phyloP scores from a whole-genome alignment of 2,888 invertebrate species.

The Drepana falcataria region DNA sequence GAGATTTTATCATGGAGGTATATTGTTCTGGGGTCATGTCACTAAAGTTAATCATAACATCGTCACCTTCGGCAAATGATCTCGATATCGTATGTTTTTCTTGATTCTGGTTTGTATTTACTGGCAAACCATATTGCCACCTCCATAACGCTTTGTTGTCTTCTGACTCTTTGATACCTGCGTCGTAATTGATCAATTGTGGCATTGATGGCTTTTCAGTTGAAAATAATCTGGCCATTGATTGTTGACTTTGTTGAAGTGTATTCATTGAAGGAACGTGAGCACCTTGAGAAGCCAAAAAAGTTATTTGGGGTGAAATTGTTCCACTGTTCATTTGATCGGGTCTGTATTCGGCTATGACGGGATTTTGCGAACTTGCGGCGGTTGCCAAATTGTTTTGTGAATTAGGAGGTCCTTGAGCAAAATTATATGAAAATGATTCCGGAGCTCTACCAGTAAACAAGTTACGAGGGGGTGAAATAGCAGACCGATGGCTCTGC shows the following conservation, averaged over 20 bases:
- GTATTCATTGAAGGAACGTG: slow-evolving; percentile 51
- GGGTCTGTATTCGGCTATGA: slow-evolving; percentile 46
- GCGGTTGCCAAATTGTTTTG: slow-evolving; percentile 53
- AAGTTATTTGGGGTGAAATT: slow-evolving; percentile 69
- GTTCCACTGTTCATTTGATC: slow-evolving; percentile 52
- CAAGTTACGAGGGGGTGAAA: slow-evolving; percentile 44
- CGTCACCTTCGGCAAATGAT: slow-evolving; percentile 60
- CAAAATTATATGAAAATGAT: slow-evolving; percentile 64
- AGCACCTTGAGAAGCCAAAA: slow-evolving; percentile 69
- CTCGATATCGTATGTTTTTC: slow-evolving; percentile 65
- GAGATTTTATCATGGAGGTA: slow-evolving; percentile 53
- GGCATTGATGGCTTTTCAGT: slow-evolving; percentile 60
- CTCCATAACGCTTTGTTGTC: slow-evolving; percentile 68
- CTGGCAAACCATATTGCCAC: slow-evolving; percentile 66
- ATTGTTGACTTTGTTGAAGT: slow-evolving; percentile 45
- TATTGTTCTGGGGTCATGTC: slow-evolving; percentile 69
- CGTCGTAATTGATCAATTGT: slow-evolving; percentile 66
- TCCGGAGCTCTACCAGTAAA: slow-evolving; percentile 70
- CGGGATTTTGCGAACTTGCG: slow-evolving; percentile 48
- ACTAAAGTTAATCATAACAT: slow-evolving; percentile 63
- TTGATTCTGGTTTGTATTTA: slow-evolving; percentile 43
- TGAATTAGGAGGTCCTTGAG: slow-evolving; percentile 36
- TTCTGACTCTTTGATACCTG: slow-evolving; percentile 49
- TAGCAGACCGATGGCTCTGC: slow-evolving; percentile 31
- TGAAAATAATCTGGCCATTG: slow-evolving; percentile 48